Percentiles rank a stretch among this genome's conserved stretches.
phyloP scores from a whole-genome alignment of 2,797 vertebrate genomes.

The Peromyscus eremicus region DNA sequence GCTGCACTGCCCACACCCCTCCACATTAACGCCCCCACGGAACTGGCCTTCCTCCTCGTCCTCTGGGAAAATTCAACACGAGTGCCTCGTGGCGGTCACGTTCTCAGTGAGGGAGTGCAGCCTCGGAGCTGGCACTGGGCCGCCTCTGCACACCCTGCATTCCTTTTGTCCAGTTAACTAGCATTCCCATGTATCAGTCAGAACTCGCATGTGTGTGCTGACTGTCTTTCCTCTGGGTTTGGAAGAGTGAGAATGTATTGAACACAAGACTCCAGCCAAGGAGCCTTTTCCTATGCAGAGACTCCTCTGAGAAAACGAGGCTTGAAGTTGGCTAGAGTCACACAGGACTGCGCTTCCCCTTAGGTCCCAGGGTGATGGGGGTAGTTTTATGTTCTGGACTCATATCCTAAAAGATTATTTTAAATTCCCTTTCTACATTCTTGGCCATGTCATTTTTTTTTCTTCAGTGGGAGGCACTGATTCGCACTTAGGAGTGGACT shows the following conservation, averaged over 20 bases:
- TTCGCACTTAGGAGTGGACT: not conserved
- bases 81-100: not conserved
- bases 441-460: no score
- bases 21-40: not conserved
- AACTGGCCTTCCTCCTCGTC: not conserved
- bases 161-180: not conserved
- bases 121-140: not conserved
- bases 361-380: not conserved
- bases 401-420: not conserved
- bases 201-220: not conserved
- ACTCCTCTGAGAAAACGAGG: not conserved
- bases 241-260: not conserved
- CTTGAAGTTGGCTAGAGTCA: not conserved
- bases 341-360: not conserved
- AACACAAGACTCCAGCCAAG: not conserved
- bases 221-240: not conserved
- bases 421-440: not conserved
- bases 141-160: not conserved
- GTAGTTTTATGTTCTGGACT: not conserved
- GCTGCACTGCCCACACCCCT: slow-evolving; percentile 23
- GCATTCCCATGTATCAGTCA: not conserved
- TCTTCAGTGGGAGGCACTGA: not conserved
- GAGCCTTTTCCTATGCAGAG: not conserved
- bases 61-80: slow-evolving; percentile 41
- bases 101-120: not conserved